Evolutionary conservation across 2,797 vertebrate species (phyloP), one percentile per base, ranked within the genome.

Genomic region (Stomatorhinus walkeri): DNA sequence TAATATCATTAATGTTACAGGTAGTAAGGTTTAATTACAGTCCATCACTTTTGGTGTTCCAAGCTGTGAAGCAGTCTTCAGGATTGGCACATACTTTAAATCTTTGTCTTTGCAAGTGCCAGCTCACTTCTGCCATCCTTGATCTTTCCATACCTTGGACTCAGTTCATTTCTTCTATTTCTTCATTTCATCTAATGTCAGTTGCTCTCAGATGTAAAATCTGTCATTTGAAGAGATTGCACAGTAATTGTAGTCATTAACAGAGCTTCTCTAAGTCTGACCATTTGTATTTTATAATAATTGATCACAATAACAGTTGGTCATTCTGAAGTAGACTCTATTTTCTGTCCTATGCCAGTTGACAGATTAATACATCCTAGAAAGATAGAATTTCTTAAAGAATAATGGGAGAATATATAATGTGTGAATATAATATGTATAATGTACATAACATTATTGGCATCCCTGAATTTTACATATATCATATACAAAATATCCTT

Each of bases 1-100:
- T 94, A 87, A 91, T 88, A 95, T 96, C 95, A 94, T 94, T 94
- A 87, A 91, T 88, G 88, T 89, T 92, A 92, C 92, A 93, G 79
- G 9, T 43, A 48, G 79, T 83, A 49, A 48, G 43, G 43, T 46
- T 83, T 48, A 83, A 48, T 83, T 48, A 83, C 36, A 83, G 36
- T 83, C 36, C 79, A 36, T n/a, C 16, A n/a, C 43, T 46, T 48
- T 46, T 9, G 32, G 43, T 83, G 79, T 83, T 83, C 48, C 8
- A 61, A 40, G 16, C 28, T 59, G 54, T 43, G 32, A 61, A 87
- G 36, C 85, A 59, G 54, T 87, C 43, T 83, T 83, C 7, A 46
- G 36, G 19, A 16, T n/a, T 83, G 19, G n/a, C 5, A 9, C 1
- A 46, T 46, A 43, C 19, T 61, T 61, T 61, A 81, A 46, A 46